phyloP scores from a whole-genome alignment of 2,888 invertebrate species.

The Leucophenga montana region DNA sequence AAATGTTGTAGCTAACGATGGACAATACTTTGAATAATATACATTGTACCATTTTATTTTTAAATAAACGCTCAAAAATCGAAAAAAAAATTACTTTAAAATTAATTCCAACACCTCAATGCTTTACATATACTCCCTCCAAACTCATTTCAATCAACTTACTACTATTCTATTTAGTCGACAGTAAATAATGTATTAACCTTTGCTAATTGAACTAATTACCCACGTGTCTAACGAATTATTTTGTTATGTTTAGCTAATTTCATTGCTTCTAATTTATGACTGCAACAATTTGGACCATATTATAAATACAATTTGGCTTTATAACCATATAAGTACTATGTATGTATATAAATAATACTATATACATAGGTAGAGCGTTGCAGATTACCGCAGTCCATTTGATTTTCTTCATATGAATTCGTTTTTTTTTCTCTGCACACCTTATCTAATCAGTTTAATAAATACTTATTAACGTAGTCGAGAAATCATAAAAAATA shows the following conservation, averaged over 20 bases:
- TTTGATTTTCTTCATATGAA: background rate
- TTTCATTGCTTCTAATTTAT: background rate
- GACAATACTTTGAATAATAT: no score
- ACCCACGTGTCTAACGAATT: slow-evolving; percentile 43
- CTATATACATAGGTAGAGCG: background rate
- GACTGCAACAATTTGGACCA: background rate
- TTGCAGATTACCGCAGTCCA: background rate
- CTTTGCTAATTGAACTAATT: slow-evolving; percentile 61
- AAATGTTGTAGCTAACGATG: no score
- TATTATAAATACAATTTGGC: background rate
- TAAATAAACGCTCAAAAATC: no score
- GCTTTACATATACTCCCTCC: background rate
- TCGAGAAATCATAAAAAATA: slow-evolving; percentile 52
- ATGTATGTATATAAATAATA: background rate
- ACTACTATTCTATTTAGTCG: background rate
- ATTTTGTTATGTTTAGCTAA: slow-evolving; percentile 3
- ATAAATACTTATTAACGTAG: slow-evolving; percentile 56
- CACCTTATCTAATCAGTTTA: slow-evolving; percentile 61
- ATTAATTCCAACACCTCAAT: no score
- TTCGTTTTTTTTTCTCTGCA: slow-evolving; percentile 10
- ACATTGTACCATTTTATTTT: no score
- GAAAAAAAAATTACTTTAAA: no score
- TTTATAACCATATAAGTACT: background rate
- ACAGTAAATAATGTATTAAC: slow-evolving; percentile 49
- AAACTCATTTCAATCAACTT: no score